Evolutionary conservation across 1,140 invertebrate genomes (phyloP).

Genomic region (Ostrea edulis): DNA sequence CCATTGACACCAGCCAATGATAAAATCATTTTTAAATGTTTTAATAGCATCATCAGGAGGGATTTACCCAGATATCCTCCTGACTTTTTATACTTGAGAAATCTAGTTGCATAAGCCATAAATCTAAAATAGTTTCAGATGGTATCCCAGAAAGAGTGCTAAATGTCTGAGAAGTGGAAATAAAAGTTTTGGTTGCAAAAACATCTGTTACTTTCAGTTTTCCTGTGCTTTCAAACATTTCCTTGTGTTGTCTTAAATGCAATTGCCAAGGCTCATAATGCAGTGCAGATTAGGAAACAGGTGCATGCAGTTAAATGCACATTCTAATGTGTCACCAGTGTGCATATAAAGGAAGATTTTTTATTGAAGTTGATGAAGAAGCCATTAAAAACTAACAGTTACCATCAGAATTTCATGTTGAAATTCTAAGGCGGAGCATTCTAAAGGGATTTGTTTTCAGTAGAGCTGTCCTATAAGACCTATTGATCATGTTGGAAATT

Average conservation of each 20-base stretch:
- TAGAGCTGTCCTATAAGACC: not conserved
- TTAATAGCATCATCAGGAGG: conserved; percentile 31
- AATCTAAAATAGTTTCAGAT: conserved; percentile 33
- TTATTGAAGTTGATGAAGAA: not conserved
- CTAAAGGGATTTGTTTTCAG: not conserved
- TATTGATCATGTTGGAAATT: conserved; percentile 22
- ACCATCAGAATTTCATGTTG: not conserved
- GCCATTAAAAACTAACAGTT: not conserved
- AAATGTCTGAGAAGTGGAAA: conserved; percentile 31
- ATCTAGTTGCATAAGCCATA: conserved; percentile 19
- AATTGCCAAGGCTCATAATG: not conserved
- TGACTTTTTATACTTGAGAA: conserved; percentile 5
- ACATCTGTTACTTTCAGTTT: conserved; percentile 32
- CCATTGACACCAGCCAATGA: conserved; percentile 30
- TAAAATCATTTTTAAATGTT: conserved; percentile 31
- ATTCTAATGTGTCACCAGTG: conserved; percentile 21
- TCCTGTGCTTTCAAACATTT: not conserved
- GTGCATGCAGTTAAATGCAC: conserved; percentile 23
- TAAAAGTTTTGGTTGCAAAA: not conserved
- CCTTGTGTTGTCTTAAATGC: not conserved
- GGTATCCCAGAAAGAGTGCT: conserved; percentile 13
- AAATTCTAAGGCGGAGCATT: not conserved
- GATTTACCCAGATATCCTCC: not conserved
- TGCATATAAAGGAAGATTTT: not conserved
- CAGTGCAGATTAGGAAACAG: conserved; percentile 11